Conservation (phyloP, 2,113 vertebrate species). For the Sander vitreus region DNA sequence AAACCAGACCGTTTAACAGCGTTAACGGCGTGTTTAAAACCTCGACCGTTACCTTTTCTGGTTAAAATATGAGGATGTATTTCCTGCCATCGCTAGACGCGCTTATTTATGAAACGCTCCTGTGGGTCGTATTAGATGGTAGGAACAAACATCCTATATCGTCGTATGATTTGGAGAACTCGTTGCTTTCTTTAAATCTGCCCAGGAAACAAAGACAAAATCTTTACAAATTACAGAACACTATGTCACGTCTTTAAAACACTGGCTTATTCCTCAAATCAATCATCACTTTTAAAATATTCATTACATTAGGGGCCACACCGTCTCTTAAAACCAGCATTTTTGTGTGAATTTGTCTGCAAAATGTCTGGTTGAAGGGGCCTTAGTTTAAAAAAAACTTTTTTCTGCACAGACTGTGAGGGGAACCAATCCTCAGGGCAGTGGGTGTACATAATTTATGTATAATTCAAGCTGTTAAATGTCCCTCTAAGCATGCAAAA, state of each 20-base stretch:
- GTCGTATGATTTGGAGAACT: no score
- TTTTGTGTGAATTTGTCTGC: background rate
- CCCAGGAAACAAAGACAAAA: no score
- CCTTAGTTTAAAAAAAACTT: background rate
- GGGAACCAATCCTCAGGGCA: conserved; percentile 5
- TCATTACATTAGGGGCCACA: background rate
- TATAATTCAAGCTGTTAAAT: conserved; percentile 58
- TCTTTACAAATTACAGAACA: background rate
- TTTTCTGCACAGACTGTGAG: background rate
- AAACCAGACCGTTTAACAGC: no score
- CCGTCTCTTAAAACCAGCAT: background rate
- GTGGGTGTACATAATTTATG: conserved; percentile 60
- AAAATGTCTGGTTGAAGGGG: background rate
- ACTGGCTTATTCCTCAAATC: background rate
- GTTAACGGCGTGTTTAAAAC: no score
- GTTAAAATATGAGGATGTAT: no score
- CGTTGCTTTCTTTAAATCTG: no score
- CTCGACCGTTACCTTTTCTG: no score
- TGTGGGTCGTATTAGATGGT: no score
- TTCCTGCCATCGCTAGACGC: no score
- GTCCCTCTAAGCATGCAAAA: conserved; percentile 37
- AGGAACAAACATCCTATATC: no score
- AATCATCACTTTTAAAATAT: background rate
- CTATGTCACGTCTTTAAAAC: background rate
- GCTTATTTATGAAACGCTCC: no score